These are phyloP conservation scores for Hetaerina titia DNA, from an alignment of 2,888 invertebrate species.

Conservation along the genomic window DNA sequence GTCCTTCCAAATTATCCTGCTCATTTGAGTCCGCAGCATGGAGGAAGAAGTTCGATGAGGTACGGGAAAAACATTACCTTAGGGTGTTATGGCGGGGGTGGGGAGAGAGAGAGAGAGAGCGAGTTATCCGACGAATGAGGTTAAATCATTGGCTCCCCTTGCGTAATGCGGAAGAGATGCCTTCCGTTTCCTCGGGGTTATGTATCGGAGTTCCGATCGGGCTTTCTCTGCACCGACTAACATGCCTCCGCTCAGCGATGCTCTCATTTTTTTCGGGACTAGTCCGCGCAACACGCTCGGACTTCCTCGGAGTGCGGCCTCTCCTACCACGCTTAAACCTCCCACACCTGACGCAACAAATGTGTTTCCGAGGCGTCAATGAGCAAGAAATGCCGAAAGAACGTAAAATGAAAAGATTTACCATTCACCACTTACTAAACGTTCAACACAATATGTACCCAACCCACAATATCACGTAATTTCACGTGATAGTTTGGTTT, in stretches of 20 bases:
- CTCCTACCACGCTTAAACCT: background rate
- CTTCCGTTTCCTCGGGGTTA: background rate
- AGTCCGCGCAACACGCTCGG: background rate
- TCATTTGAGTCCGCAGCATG: background rate
- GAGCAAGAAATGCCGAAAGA: background rate
- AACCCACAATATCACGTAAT: no score
- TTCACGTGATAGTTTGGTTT: no score
- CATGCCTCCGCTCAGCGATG: background rate
- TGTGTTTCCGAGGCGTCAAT: no score
- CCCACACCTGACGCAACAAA: background rate
- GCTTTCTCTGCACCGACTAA: background rate
- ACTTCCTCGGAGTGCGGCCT: background rate
- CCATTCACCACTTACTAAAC: no score
- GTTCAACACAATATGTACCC: no score
- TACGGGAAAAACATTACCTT: background rate
- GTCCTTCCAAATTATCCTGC: background rate
- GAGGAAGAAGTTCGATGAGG: background rate
- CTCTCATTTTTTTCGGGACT: background rate
- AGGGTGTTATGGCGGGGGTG: background rate
- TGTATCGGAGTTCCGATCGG: constrained; percentile 12
- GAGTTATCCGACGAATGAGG: background rate
- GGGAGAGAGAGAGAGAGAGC: background rate
- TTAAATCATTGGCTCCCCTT: constrained; percentile 11
- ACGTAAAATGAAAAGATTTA: background rate
- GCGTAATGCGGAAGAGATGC: constrained; percentile 17